Percentiles rank a stretch among this genome's conserved stretches.
Conservation (phyloP, 2,888 invertebrate species). For the Nebria salina region DNA sequence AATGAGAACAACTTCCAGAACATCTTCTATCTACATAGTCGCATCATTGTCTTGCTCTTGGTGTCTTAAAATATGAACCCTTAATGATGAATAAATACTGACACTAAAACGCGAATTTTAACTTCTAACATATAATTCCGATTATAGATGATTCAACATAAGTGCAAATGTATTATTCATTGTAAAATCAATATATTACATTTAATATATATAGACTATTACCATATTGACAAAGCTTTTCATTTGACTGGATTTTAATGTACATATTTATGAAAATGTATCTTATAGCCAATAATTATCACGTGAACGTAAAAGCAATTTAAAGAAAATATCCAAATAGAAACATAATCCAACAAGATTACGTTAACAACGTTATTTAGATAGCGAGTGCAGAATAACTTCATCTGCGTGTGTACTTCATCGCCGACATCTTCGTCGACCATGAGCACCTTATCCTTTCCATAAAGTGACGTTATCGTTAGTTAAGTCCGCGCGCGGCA, state of each 20-base stretch:
- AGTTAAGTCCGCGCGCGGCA: slow-evolving; percentile 26
- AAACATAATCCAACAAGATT: slow-evolving; percentile 7
- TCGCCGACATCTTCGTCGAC: slow-evolving; percentile 6
- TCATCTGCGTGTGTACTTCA: slow-evolving; percentile 9
- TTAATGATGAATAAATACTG: slow-evolving; percentile 29
- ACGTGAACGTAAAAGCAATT: background rate
- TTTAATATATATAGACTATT: too few relatives aligned
- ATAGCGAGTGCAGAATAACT: background rate
- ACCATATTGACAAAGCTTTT: too few relatives aligned
- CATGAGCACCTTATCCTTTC: slow-evolving; percentile 7
- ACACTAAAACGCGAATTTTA: slow-evolving; percentile 14
- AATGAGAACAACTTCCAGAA: slow-evolving; percentile 27
- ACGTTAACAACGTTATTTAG: slow-evolving; percentile 17
- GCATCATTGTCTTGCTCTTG: background rate
- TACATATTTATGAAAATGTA: background rate
- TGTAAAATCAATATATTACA: too few relatives aligned
- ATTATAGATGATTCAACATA: background rate
- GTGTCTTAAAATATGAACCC: background rate
- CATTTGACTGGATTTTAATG: too few relatives aligned
- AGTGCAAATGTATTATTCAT: background rate
- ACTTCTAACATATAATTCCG: background rate
- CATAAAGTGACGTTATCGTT: slow-evolving; percentile 38
- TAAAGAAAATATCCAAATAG: slow-evolving; percentile 15
- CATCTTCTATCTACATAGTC: slow-evolving; percentile 9
- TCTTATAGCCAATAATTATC: background rate